Evolutionary conservation across 2,113 vertebrate species (phyloP), one percentile per base, ranked within the genome.

Genomic region (Prochilodus magdalenae): DNA sequence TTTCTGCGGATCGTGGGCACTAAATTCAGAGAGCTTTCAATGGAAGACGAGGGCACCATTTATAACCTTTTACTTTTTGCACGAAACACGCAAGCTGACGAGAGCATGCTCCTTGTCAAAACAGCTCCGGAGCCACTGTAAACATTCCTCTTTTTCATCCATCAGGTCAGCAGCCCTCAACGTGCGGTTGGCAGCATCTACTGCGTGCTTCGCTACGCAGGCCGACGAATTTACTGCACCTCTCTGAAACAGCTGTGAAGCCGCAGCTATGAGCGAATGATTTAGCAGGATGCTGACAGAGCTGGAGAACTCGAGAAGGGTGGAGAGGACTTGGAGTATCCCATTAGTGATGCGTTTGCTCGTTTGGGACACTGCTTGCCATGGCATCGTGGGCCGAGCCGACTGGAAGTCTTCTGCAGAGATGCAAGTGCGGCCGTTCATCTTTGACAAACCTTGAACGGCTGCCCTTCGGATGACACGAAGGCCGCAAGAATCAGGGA

Each of bases 41-140:
- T n/a, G 53, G 69, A 22, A 53, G 5, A 74, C 27, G 20, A 49
- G 44, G 57, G 80, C 80, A 88, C 88, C 86, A 91, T 91, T 89
- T 91, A 90, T 91, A 90, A 89, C 86, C 88, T 88, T 77, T 79
- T 85, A 60, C 57, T 86, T 90, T 88, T 83, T 74, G 83, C 81
- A 75, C 84, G 85, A 89, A 88, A 90, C 62, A 80, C 82, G 67
- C 24, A 71, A 81, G 78, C 86, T 82, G 87, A 86, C 77, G 84
- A 75, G 77, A 87, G 77, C 82, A 72, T 78, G 85, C 86, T 90
- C 80, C 71, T 88, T 88, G 86, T 88, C 82, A 90, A 91, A 92
- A 91, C 81, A 89, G 81, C 75, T 75, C 63, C 75, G 82, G 73
- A 79, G 83, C 82, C 87, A 86, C 85, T 83, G 84, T 81, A 92